Conservation (phyloP, 1,140 invertebrate genomes). For the Diabrotica virgifera region DNA sequence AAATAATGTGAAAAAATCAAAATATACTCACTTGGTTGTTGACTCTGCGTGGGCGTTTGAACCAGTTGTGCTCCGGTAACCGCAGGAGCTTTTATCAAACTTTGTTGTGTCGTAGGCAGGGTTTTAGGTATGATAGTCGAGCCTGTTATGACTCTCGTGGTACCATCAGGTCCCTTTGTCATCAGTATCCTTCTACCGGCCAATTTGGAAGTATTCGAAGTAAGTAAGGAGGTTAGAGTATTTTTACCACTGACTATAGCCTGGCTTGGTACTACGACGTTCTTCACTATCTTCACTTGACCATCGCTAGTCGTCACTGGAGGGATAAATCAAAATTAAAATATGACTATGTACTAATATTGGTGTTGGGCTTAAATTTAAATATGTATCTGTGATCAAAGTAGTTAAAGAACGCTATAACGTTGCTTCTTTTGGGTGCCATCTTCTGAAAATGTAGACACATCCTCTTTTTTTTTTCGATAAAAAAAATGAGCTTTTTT, state of each 20-base stretch:
- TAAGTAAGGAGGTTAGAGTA: conserved; percentile 65
- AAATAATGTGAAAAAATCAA: conserved; percentile 33
- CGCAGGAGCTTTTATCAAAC: conserved; percentile 44
- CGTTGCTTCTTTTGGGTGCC: too few species aligned
- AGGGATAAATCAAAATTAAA: conserved; percentile 11
- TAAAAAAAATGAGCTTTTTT: too few species aligned
- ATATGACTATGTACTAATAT: not conserved
- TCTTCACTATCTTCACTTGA: conserved; percentile 60
- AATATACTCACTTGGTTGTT: conserved; percentile 33
- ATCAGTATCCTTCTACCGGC: conserved; percentile 73
- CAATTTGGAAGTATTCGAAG: conserved; percentile 63
- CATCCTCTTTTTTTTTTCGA: too few species aligned
- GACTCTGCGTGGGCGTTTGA: conserved; percentile 32
- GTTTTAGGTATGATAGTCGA: conserved; percentile 56
- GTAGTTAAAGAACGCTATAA: too few species aligned
- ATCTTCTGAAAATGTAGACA: too few species aligned
- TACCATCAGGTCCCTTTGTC: conserved; percentile 77
- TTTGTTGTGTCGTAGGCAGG: conserved; percentile 31
- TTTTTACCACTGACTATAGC: conserved; percentile 60
- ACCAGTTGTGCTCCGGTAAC: conserved; percentile 29
- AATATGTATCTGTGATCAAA: not conserved
- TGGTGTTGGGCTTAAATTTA: not conserved
- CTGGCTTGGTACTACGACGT: conserved; percentile 57
- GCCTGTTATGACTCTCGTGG: conserved; percentile 67
- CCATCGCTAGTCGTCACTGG: conserved; percentile 51